Percentiles rank a stretch among this genome's conserved stretches.
phyloP scores from a whole-genome alignment of 2,888 invertebrate species.

The Lycophotia porphyrea region DNA sequence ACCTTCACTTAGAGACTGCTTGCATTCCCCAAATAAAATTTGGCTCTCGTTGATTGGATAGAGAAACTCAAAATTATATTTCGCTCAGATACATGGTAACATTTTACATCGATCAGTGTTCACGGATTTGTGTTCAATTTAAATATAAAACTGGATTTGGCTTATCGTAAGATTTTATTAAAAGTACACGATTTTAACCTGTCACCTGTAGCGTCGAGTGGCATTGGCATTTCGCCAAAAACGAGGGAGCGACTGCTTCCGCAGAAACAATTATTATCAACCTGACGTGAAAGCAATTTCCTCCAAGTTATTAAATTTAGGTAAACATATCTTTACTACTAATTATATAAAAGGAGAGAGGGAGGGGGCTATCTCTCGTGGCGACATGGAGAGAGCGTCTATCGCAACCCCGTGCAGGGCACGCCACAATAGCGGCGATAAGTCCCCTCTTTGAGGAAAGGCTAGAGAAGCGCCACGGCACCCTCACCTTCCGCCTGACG shows the following conservation, averaged over 20 bases:
- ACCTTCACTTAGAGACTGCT: not conserved
- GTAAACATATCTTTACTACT: not conserved
- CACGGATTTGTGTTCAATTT: not conserved
- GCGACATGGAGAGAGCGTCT: too few relatives aligned
- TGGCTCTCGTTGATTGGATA: not conserved
- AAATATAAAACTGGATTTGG: not conserved
- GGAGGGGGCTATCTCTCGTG: too few relatives aligned
- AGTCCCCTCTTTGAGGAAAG: too few relatives aligned
- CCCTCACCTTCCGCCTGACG: too few relatives aligned
- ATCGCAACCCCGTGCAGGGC: too few relatives aligned
- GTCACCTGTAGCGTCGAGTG: conserved; percentile 35
- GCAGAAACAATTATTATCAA: conserved; percentile 25
- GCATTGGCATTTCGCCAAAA: conserved; percentile 33
- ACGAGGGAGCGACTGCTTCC: not conserved
- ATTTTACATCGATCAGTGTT: conserved; percentile 10
- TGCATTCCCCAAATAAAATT: conserved; percentile 7
- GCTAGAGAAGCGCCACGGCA: too few relatives aligned
- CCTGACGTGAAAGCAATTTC: conserved; percentile 28
- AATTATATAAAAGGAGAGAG: not conserved
- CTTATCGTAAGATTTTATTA: not conserved
- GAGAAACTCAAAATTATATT: conserved; percentile 14
- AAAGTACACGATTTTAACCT: conserved; percentile 8
- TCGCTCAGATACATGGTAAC: not conserved
- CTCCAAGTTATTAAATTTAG: conserved; percentile 21
- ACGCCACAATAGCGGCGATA: too few relatives aligned